A percentile compares a stretch with the other conserved stretches of the same genome.
These are phyloP conservation scores for human DNA, from an alignment of 2,113 vertebrate genomes.

Conservation along the genomic window GRCh38 chr20:40876501-40877000, in stretches of 20 bases:
- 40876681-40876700: neutral
- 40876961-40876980: neutral
- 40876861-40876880: neutral
- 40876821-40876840: neutral
- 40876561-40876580: no score
- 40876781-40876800: neutral
- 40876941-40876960: neutral
- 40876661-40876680: rapidly evolving
- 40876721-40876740: neutral
- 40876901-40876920: neutral
- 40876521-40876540: no score
- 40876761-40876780: neutral
- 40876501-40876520: no score
- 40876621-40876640: neutral
- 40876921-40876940: neutral
- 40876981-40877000: neutral
- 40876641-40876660: neutral
- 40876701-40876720: neutral
- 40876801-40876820: neutral
- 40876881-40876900: neutral
- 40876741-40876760: neutral
- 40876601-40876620: neutral
- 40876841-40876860: neutral
- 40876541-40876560: no score
- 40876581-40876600: neutral